These are phyloP conservation scores for Conchocele bisecta DNA, from an alignment of 2,888 invertebrate genomes.

Conservation along the genomic window DNA sequence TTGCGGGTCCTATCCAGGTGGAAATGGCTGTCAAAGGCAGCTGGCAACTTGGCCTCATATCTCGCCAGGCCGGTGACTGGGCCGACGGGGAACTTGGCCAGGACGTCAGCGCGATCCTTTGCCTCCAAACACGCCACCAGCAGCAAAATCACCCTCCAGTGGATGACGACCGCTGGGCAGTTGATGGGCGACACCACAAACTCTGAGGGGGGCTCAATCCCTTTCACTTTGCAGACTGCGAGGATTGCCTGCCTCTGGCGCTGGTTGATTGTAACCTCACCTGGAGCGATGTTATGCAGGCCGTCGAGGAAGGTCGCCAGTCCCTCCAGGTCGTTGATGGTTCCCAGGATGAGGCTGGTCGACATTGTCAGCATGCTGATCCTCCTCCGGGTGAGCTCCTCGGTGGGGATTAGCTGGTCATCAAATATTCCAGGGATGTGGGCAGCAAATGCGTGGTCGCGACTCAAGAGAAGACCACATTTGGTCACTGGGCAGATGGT, in stretches of 20 bases:
- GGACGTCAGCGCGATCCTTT: background rate
- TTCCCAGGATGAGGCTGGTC: background rate
- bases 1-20: no score
- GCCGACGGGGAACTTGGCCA: no score
- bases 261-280: background rate
- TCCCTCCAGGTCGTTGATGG: background rate
- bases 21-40: no score
- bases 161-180: background rate
- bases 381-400: background rate
- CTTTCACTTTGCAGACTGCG: background rate
- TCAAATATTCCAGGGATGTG: background rate
- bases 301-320: background rate
- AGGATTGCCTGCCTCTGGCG: background rate
- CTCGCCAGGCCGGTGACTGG: no score
- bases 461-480: no score
- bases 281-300: background rate
- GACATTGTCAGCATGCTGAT: background rate
- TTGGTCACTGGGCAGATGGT: no score
- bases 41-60: no score
- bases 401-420: background rate
- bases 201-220: background rate
- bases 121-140: background rate
- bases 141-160: background rate
- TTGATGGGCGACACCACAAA: background rate
- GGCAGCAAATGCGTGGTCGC: background rate